Evolutionary conservation across 2,888 invertebrate species (phyloP).

Genomic region (Empis stercorea): DNA sequence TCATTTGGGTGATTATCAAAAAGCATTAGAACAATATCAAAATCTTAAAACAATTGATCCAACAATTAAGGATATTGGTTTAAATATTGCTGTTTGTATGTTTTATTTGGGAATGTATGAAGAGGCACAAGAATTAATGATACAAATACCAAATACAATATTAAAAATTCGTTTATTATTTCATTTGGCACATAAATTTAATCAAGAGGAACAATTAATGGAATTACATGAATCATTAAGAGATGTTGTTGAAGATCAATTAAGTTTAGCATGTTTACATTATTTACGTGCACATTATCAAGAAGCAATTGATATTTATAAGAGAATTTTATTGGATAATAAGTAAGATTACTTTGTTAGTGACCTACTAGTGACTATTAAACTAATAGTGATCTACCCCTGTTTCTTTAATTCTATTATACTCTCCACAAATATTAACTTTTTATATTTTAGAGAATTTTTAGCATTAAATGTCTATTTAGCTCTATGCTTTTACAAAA

Average conservation of each 20-base stretch:
- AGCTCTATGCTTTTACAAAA: conserved; percentile 93
- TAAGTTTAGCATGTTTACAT: conserved; percentile 91
- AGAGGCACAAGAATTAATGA: conserved; percentile 50
- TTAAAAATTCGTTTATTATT: conserved; percentile 69
- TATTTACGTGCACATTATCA: conserved; percentile 94
- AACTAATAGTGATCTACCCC: too few species aligned
- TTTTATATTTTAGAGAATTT: conserved; percentile 52
- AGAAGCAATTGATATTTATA: conserved; percentile 97
- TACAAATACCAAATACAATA: conserved; percentile 51
- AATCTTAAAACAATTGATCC: conserved; percentile 41
- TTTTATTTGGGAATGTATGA: conserved; percentile 72
- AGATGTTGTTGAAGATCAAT: conserved; percentile 85
- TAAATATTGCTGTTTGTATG: conserved; percentile 86
- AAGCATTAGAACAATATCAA: conserved; percentile 61
- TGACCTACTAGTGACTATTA: too few species aligned
- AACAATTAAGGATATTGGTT: conserved; percentile 47
- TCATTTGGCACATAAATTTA: conserved; percentile 86
- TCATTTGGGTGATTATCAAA: conserved; percentile 87
- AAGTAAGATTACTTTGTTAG: too few species aligned
- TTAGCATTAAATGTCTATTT: conserved; percentile 94
- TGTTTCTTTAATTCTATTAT: too few species aligned
- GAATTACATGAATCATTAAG: conserved; percentile 71
- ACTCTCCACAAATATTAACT: neutral
- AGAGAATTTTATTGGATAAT: conserved; percentile 79
- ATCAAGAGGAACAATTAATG: conserved; percentile 75